Base-by-base conservation (phyloP, 2,888 invertebrate genomes). In the Leptopterna dolabrata region DNA sequence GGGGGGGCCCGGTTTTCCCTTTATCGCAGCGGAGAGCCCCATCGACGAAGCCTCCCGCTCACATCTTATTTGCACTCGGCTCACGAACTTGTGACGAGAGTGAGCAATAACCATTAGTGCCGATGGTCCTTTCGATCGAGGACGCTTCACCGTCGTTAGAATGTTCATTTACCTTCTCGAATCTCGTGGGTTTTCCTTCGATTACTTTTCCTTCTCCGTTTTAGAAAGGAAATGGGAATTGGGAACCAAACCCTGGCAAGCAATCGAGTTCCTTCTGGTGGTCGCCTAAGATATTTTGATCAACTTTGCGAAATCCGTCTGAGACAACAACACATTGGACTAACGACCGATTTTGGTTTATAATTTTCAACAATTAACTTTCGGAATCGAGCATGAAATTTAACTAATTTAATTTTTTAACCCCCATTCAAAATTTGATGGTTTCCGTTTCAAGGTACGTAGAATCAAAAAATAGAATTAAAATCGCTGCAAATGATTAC, bases 71-170 rank as follows among this genome's bases (percentile, higher is more conserved):
- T 73, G 85, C 85, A 85, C 73, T 73, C 85, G 45, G 47, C 73
- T 85, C 85, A 85, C 85, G 85, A 85, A 85, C 85, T 85, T 85
- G 83, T 83, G 73, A 85, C 85, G 85, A 76, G 76, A 85, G 76
- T 85, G 73, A 85, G 85, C 85, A 85, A 85, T 85, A 85, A 85
- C 85, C 85, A 73, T 85, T 85, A 85, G 85, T 85, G 47, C 85
- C 36, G 16, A 36, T 30, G 73, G 73, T 43, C n/a, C 83, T 41
- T 14, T 43, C 47, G 81, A 76, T 43, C 45, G 41, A 45, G 45
- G 85, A 71, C 85, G 45, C 73, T 85, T 73, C 24, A 85, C 73
- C 71, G 85, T 76, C 85, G 45, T 85, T 85, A 76, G 45, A 29
- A 45, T 45, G 78, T 78, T 78, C 78, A 78, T 78, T 78, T 78